Base-by-base conservation (phyloP, 23 tunicate genomes). In the Clavelina lepadiformis region DNA sequence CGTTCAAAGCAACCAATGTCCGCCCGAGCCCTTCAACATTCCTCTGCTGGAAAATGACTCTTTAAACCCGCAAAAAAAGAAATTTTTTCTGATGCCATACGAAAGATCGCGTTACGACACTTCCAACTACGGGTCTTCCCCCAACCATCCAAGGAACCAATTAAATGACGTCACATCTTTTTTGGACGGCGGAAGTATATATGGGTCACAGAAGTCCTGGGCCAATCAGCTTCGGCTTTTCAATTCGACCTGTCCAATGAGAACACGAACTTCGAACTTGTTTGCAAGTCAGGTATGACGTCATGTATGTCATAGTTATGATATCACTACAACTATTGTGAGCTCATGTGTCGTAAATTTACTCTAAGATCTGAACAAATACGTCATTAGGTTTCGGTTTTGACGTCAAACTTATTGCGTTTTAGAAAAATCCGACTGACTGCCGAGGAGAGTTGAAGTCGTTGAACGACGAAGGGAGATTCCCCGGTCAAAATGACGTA, bases 391-490 rank as follows among this genome's bases (percentile, higher is more conserved):
- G 11, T 11, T 11, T 11, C 15, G 49, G 15, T 44, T 44, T 11
- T 44, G 49, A 44, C 49, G n/a, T n/a, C n/a, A n/a, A n/a, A n/a
- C n/a, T n/a, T n/a, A n/a, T n/a, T n/a, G n/a, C n/a, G n/a, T 6
- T 65, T 18, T n/a, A 74, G 80, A 54, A 26, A 4, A 34, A 54
- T 47, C 65, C 82, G 13, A 55, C 51, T 20, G 89, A 82, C 51
- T 82, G 89, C 68, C 58, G 89, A 38, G 89, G 89, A 22, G 89
- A 82, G 46, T 69, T 82, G 15, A 74, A 60, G 8, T 82, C 89
- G 29, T 6, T 54, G 34, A 46, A 82, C 51, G 80, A 82, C 35
- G 35, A 54, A 31, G 89, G 89, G 24, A 8, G 44, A n/a, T 82
- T 73, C 38, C 89, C 89, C 13, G 37, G 25, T 31, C 31, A 32